Evolutionary conservation across 2,113 vertebrate species (phyloP).

Genomic region (Nesogale talazaci): DNA sequence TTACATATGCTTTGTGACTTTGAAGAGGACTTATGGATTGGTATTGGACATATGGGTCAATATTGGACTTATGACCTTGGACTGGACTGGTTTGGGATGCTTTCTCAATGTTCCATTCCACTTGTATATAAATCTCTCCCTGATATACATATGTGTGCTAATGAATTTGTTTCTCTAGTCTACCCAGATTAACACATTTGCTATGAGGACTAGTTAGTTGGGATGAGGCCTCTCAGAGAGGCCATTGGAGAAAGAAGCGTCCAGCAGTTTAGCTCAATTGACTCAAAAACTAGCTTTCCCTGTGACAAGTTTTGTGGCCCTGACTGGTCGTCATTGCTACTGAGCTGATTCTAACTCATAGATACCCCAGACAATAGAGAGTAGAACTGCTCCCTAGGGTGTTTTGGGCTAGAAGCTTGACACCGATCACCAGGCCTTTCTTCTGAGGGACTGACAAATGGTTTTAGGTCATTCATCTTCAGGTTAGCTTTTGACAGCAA

Average conservation of each 20-base stretch:
- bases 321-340: not conserved
- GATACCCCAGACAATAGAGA: not conserved
- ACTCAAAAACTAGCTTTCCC: not conserved
- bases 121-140: no score
- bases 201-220: not conserved
- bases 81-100: no score
- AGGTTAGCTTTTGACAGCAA: not conserved
- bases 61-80: no score
- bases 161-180: no score
- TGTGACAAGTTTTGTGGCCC: constrained; percentile 7
- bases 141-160: no score
- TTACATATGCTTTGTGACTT: no score
- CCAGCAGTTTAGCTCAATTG: not conserved
- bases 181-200: no score
- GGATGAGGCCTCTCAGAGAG: not conserved
- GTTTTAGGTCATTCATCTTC: not conserved
- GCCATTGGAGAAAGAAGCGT: no score
- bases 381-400: not conserved
- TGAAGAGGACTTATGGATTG: no score
- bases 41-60: no score
- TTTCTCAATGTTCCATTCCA: no score
- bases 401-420: not conserved
- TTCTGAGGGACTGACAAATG: not conserved
- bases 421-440: no score
- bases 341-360: not conserved